These are phyloP conservation scores for Elysia crispata DNA, from an alignment of 2,888 invertebrate species.

Conservation along the genomic window DNA sequence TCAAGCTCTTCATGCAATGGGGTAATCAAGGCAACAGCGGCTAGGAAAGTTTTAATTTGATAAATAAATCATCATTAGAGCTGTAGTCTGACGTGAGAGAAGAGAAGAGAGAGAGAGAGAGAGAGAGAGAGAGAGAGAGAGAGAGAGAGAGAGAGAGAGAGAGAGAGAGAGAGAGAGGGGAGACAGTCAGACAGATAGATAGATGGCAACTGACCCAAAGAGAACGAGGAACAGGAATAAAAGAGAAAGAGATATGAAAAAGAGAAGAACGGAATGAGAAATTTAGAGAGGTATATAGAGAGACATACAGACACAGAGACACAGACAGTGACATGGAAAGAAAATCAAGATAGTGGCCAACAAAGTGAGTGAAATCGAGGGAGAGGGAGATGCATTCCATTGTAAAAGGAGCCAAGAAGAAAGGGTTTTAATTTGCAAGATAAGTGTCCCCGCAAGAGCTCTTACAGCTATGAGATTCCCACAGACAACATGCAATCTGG, in stretches of 20 bases:
- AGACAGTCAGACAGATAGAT: too few species aligned
- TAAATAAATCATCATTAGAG: neutral
- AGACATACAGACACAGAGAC: too few species aligned
- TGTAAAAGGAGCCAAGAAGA: neutral
- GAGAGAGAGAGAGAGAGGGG: neutral
- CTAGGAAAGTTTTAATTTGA: neutral
- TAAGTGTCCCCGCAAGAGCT: neutral
- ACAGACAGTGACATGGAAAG: too few species aligned
- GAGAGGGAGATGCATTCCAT: neutral
- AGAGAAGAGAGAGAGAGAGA: neutral
- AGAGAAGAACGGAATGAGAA: too few species aligned
- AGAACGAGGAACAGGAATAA: too few species aligned
- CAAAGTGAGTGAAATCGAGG: neutral
- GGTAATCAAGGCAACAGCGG: too few species aligned
- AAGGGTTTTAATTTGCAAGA: neutral
- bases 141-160: slow-evolving; percentile 29
- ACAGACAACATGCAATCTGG: slow-evolving; percentile 9
- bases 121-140: slow-evolving; percentile 23
- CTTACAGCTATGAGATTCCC: neutral
- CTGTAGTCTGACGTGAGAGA: neutral
- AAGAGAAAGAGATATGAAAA: too few species aligned
- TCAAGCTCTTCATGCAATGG: too few species aligned
- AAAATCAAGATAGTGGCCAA: too few species aligned
- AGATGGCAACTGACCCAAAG: too few species aligned
- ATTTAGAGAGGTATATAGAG: too few species aligned